Base-by-base conservation (phyloP, 2,888 invertebrate species). In the Augiades crinisus region DNA sequence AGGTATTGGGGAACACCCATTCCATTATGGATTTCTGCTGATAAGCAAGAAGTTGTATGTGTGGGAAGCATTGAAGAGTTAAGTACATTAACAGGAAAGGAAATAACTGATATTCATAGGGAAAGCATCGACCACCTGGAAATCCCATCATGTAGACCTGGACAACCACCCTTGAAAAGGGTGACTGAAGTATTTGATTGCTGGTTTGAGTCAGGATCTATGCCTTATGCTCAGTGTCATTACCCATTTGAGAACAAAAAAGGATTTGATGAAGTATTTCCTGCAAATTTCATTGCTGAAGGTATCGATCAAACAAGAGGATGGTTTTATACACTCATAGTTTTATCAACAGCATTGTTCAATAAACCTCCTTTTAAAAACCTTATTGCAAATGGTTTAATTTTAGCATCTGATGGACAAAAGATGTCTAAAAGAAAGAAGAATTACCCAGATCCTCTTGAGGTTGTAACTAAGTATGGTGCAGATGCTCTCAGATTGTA, bases 1-100 rank as follows among this genome's bases (percentile, higher is more conserved):
- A 93, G 99, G 22, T 99, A 98, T 78, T 99, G 99, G 99, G 99
- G 99, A 36, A 99, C 99, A 27, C 99, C 99, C 0, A 99, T 99
- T 61, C 99, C 99, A 1, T 89, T 99, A 53, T 99, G 99, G 99
- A 92, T 96, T 38, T 98, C 98, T 1, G 93, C 94, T 10, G 97
- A 95, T 76, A 95, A 95, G 12, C 95, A 97, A 72, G 99, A 99
- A 90, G 87, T 97, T n/a, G 93, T 99, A 5, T 98, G 98, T 75
- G 90, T 99, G 40, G 98, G 98, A 2, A 98, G 98, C 65, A 98
- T 99, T 63, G 94, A 93, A 27, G 98, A 99, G 77, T 87, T 99
- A 50, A 93, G 95, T 66, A 90, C 93, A 65, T 83, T 99, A 30
- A 95, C 96, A 5, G 98, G 98, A 0, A 79, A 91, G 61, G 93